A percentile compares a stretch with the other conserved stretches of the same genome.
phyloP scores from a whole-genome alignment of 2,113 vertebrate species.

The Perccottus glenii region DNA sequence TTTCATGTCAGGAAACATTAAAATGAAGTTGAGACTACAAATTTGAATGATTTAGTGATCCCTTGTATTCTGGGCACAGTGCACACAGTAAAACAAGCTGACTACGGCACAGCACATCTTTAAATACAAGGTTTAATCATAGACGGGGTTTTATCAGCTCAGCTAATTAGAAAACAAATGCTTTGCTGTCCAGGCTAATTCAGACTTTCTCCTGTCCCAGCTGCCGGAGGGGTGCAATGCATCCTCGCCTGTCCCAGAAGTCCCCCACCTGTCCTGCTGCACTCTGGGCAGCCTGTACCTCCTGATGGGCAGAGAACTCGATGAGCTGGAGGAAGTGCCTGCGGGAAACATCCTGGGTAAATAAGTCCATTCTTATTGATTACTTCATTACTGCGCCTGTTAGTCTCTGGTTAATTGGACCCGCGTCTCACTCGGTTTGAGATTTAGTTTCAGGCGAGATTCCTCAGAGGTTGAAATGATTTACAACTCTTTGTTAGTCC shows the following conservation, averaged over 20 bases:
- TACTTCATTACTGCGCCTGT: background rate
- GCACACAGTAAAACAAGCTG: background rate
- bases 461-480: slow-evolving; percentile 1
- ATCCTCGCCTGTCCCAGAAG: slow-evolving; percentile 58
- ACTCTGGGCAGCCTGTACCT: slow-evolving; percentile 88
- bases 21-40: too few species aligned
- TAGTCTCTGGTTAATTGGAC: slow-evolving; percentile 1
- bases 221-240: slow-evolving; percentile 78
- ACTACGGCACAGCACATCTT: background rate
- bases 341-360: slow-evolving; percentile 93
- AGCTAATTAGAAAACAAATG: slow-evolving; percentile 3
- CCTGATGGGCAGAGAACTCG: slow-evolving; percentile 93
- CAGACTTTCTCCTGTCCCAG: slow-evolving; percentile 63
- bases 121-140: slow-evolving; percentile 2
- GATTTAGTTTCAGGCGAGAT: background rate
- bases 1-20: too few species aligned
- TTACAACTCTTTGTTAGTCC: background rate
- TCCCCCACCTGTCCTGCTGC: slow-evolving; percentile 87
- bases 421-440: background rate
- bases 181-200: background rate
- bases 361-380: background rate
- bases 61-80: background rate
- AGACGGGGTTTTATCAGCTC: background rate
- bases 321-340: slow-evolving; percentile 90
- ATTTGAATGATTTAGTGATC: too few species aligned